Evolutionary conservation across 1,140 invertebrate species (phyloP), one percentile per base, ranked within the genome.

Genomic region (Zaprionus davidi): DNA sequence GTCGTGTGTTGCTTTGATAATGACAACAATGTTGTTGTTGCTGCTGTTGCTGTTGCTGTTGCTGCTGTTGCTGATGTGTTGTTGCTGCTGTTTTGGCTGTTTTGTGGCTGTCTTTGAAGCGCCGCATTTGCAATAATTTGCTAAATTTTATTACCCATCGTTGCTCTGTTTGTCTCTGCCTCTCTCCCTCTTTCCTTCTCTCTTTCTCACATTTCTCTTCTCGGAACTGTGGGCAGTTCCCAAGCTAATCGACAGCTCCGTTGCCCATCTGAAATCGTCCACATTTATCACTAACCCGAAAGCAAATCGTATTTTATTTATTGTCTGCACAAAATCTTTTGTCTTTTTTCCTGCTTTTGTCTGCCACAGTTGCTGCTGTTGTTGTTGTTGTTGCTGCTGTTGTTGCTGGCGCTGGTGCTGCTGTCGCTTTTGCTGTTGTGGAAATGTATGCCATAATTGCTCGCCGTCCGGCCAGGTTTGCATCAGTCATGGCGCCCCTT

Each of bases 221-320:
- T 46, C 41, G 41, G n/a, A 17, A 46, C 60, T 38, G 56, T 67
- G 71, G 58, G 57, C 38, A 38, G 38, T 57, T 51, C 38, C 66
- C 31, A 55, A 55, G 44, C 31, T 57, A 55, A 53, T 58, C 28
- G 26, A 56, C 71, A 28, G 34, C 1, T 46, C 17, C 28, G 24
- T 44, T 55, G 24, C 51, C 41, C 44, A n/a, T 55, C 36, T 46
- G 12, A 41, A 34, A 34, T 60, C 5, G 34, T 20, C 58, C 28
- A 60, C 24, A 64, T 65, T 64, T 59, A 60, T 69, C 17, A 60
- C 60, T n/a, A 51, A 55, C 63, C 81, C 65, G 72, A 83, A 69
- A 67, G 65, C 84, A 88, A 87, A 87, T 87, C 78, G 82, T 62
- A 77, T 75, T 80, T 87, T 82, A 83, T 87, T 88, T 87, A 88